Evolutionary conservation across 2,888 invertebrate species (phyloP).

Genomic region (Erebia aethiops): DNA sequence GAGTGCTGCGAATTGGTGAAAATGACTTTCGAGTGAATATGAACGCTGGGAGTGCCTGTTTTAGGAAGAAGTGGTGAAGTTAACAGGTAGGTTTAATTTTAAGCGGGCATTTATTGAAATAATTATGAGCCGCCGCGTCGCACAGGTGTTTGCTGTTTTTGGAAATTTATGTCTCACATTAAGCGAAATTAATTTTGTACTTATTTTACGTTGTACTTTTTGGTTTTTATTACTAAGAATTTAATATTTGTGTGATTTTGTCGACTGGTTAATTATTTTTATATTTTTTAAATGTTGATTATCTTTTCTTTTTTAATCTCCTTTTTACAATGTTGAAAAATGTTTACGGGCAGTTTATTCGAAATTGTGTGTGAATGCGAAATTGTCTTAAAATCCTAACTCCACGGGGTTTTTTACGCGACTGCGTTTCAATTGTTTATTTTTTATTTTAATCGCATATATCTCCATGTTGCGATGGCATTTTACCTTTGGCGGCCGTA

Average conservation of each 20-base stretch:
- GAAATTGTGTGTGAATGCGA: no score
- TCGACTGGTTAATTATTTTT: no score
- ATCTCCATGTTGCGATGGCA: no score
- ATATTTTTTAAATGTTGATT: no score
- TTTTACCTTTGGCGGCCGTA: no score
- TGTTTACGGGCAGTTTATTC: no score
- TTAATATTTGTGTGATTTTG: neutral
- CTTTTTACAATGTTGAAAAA: no score
- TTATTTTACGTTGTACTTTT: neutral
- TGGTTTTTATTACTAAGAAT: neutral
- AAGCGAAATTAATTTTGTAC: neutral
- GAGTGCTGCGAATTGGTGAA: slow-evolving; percentile 55
- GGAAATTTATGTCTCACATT: neutral
- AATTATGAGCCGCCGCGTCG: slow-evolving; percentile 21
- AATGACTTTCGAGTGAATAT: slow-evolving; percentile 58
- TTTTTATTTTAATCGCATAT: no score
- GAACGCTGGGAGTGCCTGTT: slow-evolving; percentile 50
- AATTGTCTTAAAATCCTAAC: no score
- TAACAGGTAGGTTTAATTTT: slow-evolving; percentile 60
- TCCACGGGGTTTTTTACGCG: no score
- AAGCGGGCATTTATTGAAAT: slow-evolving; percentile 20
- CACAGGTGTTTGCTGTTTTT: slow-evolving; percentile 4
- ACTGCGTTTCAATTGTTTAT: no score
- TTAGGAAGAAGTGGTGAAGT: slow-evolving; percentile 49
- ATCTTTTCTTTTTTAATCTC: no score